These are phyloP conservation scores for Scomberomorus guttatus DNA, from an alignment of 2,797 vertebrate species.

Conservation along the genomic window DNA sequence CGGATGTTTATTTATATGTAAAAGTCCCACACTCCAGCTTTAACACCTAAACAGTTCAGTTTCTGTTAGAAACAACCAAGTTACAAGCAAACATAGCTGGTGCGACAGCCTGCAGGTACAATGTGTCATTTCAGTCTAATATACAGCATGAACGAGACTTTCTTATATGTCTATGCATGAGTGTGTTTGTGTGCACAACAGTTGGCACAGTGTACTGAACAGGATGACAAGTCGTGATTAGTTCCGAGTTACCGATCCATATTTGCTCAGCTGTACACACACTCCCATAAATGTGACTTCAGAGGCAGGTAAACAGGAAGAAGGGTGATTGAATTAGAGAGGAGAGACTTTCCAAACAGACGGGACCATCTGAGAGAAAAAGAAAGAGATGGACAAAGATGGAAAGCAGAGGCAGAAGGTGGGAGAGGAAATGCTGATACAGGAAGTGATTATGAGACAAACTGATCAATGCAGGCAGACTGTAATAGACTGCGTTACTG, in stretches of 20 bases:
- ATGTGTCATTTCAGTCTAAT: not conserved
- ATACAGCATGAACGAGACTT: not conserved
- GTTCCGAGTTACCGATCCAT: constrained; percentile 44
- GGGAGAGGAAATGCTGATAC: constrained; percentile 54
- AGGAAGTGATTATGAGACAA: constrained; percentile 50
- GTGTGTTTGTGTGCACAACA: constrained; percentile 4
- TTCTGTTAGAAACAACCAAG: no score
- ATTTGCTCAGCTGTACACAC: constrained; percentile 54
- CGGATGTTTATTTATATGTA: no score
- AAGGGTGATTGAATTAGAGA: constrained; percentile 65
- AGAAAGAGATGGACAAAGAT: constrained; percentile 29
- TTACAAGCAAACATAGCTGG: not conserved
- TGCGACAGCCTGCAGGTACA: constrained; percentile 3
- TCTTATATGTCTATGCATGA: not conserved
- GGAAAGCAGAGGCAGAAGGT: constrained; percentile 5
- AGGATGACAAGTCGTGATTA: constrained; percentile 48
- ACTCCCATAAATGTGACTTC: constrained; percentile 7
- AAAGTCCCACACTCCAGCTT: no score
- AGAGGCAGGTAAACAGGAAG: constrained; percentile 75
- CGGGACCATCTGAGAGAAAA: constrained; percentile 33
- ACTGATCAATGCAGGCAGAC: constrained; percentile 27
- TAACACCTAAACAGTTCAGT: no score
- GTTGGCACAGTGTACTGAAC: constrained; percentile 23
- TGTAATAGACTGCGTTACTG: not conserved
- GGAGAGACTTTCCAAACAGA: constrained; percentile 53